These are phyloP conservation scores for Atrichornis clamosus DNA, from an alignment of 2,113 vertebrate species.

Conservation along the genomic window DNA sequence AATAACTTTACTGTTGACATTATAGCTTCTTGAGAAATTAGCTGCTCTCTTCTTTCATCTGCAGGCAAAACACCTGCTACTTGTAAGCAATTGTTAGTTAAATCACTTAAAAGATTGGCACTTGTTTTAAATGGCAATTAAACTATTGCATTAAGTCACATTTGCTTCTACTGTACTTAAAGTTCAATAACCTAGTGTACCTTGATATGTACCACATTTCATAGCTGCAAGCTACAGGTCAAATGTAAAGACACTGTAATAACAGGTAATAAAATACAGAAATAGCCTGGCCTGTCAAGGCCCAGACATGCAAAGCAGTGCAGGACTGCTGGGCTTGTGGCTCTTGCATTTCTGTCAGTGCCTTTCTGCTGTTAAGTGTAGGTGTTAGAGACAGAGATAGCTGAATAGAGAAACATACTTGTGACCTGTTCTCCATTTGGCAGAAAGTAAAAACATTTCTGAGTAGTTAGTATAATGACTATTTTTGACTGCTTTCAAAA, in stretches of 20 bases:
- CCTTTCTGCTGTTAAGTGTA: background rate
- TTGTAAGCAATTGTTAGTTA: slow-evolving; percentile 20
- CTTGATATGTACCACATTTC: slow-evolving; percentile 33
- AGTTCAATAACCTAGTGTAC: slow-evolving; percentile 29
- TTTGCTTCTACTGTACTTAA: slow-evolving; percentile 36
- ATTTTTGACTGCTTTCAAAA: background rate
- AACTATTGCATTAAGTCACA: slow-evolving; percentile 11
- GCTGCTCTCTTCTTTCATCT: slow-evolving; percentile 31
- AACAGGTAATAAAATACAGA: slow-evolving; percentile 48
- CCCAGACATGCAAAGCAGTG: background rate
- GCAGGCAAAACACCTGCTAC: slow-evolving; percentile 37
- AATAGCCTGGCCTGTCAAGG: background rate
- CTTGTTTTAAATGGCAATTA: slow-evolving; percentile 41
- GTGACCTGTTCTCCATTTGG: background rate
- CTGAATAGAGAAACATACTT: background rate
- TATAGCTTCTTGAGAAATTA: background rate
- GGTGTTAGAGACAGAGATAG: background rate
- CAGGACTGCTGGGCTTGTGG: background rate
- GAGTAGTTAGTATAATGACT: background rate
- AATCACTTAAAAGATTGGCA: background rate
- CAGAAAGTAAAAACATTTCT: background rate
- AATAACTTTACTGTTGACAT: background rate
- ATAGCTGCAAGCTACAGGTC: slow-evolving; percentile 19
- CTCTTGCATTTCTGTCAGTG: background rate
- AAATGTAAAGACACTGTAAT: slow-evolving; percentile 32